Evolutionary conservation across 2,113 vertebrate genomes (phyloP), one percentile per base, ranked within the genome.

Genomic region (Menura novaehollandiae): DNA sequence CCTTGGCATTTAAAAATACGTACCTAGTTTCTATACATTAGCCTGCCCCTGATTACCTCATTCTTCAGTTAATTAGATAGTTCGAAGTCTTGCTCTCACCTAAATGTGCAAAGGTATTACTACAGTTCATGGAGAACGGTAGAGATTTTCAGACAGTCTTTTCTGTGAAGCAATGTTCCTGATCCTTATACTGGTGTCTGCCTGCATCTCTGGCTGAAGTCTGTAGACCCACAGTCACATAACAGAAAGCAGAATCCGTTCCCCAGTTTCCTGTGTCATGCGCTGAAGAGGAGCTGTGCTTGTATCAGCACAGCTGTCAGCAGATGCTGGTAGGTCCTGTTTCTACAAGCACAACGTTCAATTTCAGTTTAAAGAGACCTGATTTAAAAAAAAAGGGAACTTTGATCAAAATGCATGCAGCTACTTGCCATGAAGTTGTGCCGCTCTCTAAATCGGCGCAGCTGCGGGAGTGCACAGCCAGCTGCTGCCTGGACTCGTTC

Each of bases 291-390:
- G 46, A 91, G 60, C 73, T 49, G 46, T 79, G 64, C 52, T 69
- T 73, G 67, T 80, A 49, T 63, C 63, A 55, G 88, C 71, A 47
- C 81, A 85, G 67, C 85, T 96, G 64, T 94, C 75, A 58, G 67
- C 79, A 97, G 82, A 80, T 84, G 79, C 83, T 82, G 53, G n/a
- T 96, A 62, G 53, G n/a, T 94, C 55, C 68, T 92, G 68, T 90
- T 96, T 71, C 82, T 88, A 63, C 78, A 91, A 91, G 68, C 44
- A 27, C 20, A n/a, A 4, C 33, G 64, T 81, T 94, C 39, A 41
- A 41, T 74, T 80, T 80, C 67, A 67, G 88, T 82, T 86, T 80
- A 84, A 95, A 35, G 30, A 66, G 83, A 33, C 46, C 35, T 53
- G 24, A 41, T 81, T 89, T 3, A 3, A 58, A 76, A 56, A 26